Base-by-base conservation (phyloP, 2,888 invertebrate genomes). In the Hoplodrina blanda region DNA sequence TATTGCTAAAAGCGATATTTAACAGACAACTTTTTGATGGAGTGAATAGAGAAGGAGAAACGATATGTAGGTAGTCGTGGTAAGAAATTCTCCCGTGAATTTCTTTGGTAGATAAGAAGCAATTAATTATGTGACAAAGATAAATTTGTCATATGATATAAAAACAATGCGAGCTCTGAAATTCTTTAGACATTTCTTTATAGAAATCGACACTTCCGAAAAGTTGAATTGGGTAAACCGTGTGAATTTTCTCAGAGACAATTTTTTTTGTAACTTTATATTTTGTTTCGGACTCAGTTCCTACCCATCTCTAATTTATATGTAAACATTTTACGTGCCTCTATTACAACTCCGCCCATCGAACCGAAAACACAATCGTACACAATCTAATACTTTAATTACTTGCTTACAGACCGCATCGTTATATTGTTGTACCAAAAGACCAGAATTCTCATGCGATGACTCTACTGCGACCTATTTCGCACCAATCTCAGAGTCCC, bases 401-500 rank as follows among this genome's bases (percentile, higher is more conserved):
- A 83, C 57, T 62, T 82, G 57, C 76, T 72, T 74, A 70, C 67
- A 10, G 56, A 79, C 67, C 64, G 70, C 75, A 69, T 79, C 80
- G 60, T 60, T 82, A 66, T 73, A 81, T 83, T 83, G 73, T 81
- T 71, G 63, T 67, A 72, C 66, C 63, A 52, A 81, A 80, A 70
- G 63, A 77, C 71, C 70, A 73, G 77, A 75, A 81, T 85, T 85
- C 85, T 81, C 85, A 80, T 77, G 80, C 73, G 69, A 64, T 69
- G 77, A 76, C 55, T 78, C 52, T 73, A 65, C 60, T 20, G 66
- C 78, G 86, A 78, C 83, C 87, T 78, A 87, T 86, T 87, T 87
- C 79, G 80, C 83, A 82, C 78, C 72, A 73, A 67, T 65, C 72
- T 75, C 69, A 59, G 67, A 74, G 79, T 85, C 72, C 81, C 70